Base-by-base conservation (phyloP, 1,140 invertebrate genomes). In the Scaptomyza graminum region DNA sequence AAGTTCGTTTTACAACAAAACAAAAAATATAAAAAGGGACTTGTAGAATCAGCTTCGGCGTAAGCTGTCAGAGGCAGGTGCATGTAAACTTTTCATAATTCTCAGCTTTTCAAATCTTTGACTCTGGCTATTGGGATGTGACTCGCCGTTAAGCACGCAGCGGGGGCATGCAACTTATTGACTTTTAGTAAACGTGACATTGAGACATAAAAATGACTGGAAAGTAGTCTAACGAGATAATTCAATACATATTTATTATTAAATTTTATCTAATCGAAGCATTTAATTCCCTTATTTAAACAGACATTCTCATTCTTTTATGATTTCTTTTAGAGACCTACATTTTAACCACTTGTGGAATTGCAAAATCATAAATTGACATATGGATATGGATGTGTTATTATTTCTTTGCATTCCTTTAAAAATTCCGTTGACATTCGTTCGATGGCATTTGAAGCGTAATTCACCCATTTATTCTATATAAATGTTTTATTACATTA, bases 1-100 rank as follows among this genome's bases (percentile, higher is more conserved):
- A 55, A 61, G 54, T 69, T 63, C 47, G 52, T 3, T 9, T 34
- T 34, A 34, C 31, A 34, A 34, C 31, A 34, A 31, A 28, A 28
- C 50, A 50, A 64, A 55, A 64, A 51, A 11, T 41, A 51, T 2
- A 56, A 41, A n/a, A n/a, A 4, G 37, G 12, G 37, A 34, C 31
- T 31, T 31, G 28, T 31, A 31, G 28, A 31, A 51, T 13, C 51
- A 70, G 67, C 60, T 64, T 70, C 51, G 28, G 51, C 67, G 49
- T 50, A 85, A 84, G 64, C 76, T 84, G 80, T 76, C 81, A 76
- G 60, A 51, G 73, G 54, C 80, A 83, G 80, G 72, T 83, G 61
- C 41, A 54, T 64, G 50, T 46, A 56, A 70, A 69, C 31, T 70
- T 70, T 57, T 16, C 61, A 51, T 31, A 50, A 44, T 43, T 44